Percentiles rank a stretch among this genome's conserved stretches.
Evolutionary conservation across 2,888 invertebrate genomes (phyloP).

Genomic region (Anticlea derivata): DNA sequence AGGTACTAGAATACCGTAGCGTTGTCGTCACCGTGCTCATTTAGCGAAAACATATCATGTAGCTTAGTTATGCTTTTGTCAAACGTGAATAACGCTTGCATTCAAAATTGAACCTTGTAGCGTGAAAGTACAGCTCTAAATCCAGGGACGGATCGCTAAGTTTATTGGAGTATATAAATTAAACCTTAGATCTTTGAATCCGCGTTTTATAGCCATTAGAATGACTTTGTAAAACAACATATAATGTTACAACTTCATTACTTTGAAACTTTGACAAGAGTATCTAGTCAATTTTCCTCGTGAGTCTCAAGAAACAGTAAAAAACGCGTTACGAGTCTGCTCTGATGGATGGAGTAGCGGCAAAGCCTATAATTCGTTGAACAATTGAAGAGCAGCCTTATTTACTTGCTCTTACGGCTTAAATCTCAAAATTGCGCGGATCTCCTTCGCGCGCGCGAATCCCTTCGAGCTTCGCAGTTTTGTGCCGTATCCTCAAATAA

Average conservation of each 20-base stretch:
- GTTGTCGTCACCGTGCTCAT: slow-evolving; percentile 63
- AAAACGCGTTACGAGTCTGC: too few relatives aligned
- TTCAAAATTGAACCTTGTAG: slow-evolving; percentile 9
- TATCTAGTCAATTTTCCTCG: not conserved
- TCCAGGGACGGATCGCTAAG: slow-evolving; percentile 9
- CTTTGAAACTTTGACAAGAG: not conserved
- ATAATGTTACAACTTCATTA: not conserved
- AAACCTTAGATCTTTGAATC: too few relatives aligned
- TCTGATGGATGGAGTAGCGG: too few relatives aligned
- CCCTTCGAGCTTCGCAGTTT: too few relatives aligned
- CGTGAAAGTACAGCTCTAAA: slow-evolving; percentile 14
- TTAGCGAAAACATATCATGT: slow-evolving; percentile 35
- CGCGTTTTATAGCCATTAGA: not conserved
- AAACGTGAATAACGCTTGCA: slow-evolving; percentile 29
- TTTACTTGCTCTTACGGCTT: too few relatives aligned
- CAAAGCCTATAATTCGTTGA: too few relatives aligned
- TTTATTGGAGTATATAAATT: not conserved
- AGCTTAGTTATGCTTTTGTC: slow-evolving; percentile 34
- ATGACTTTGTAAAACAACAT: not conserved
- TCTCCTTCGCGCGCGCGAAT: too few relatives aligned
- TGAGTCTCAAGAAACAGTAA: too few relatives aligned
- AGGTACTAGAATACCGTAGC: slow-evolving; percentile 39
- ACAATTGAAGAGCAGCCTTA: too few relatives aligned
- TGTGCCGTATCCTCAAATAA: too few relatives aligned
- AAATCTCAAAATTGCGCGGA: too few relatives aligned